These are phyloP conservation scores for Oeneis ivallda DNA, from an alignment of 2,888 invertebrate genomes.

Conservation along the genomic window DNA sequence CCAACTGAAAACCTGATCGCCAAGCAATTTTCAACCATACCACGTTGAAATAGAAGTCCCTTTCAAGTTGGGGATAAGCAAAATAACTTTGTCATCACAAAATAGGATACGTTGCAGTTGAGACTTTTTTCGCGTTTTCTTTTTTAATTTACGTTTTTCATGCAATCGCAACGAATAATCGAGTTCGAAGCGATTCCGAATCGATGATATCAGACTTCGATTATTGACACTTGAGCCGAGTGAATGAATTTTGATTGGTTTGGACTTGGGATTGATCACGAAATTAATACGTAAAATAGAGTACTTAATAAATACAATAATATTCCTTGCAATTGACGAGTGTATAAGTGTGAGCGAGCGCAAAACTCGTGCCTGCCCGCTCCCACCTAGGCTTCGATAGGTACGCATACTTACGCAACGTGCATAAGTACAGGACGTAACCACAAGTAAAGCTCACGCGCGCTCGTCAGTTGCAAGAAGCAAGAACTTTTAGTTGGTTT, in stretches of 20 bases:
- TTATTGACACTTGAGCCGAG: constrained; percentile 32
- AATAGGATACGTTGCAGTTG: constrained; percentile 42
- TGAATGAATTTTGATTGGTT: constrained; percentile 16
- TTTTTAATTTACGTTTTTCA: constrained; percentile 25
- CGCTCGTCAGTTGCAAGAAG: too few species aligned
- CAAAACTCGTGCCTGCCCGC: too few species aligned
- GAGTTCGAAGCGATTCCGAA: constrained; percentile 42
- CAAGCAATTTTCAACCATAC: constrained; percentile 23
- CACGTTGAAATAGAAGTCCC: background rate
- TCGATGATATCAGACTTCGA: constrained; percentile 42
- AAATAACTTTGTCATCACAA: constrained; percentile 35
- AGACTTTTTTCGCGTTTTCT: constrained; percentile 41
- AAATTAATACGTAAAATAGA: background rate
- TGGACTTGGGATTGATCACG: background rate
- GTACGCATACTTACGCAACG: too few species aligned
- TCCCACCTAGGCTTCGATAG: too few species aligned
- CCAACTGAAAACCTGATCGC: background rate
- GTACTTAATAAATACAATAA: too few species aligned
- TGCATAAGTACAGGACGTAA: too few species aligned
- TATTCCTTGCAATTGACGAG: too few species aligned
- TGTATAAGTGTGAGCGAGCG: too few species aligned
- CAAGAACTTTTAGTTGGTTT: too few species aligned
- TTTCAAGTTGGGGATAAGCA: background rate
- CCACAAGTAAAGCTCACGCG: too few species aligned
- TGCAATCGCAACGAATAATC: constrained; percentile 44